Conservation (phyloP, 2,888 invertebrate genomes). For the Drosophila silvestris region DNA sequence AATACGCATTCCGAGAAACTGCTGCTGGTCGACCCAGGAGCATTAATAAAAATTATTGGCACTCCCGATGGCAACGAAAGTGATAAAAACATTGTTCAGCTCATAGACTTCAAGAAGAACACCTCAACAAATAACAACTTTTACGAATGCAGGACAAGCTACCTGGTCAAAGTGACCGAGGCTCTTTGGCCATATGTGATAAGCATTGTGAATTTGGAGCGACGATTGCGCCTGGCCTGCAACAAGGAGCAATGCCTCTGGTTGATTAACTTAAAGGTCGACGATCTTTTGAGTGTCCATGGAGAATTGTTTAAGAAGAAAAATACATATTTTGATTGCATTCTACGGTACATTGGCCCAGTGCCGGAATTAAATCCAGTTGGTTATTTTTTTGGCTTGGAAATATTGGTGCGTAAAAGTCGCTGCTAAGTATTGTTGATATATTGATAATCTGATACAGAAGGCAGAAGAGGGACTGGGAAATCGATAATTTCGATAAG, state of each 20-base stretch:
- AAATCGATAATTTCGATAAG: neutral
- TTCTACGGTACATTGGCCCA: slow-evolving; percentile 86
- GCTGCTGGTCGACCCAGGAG: slow-evolving; percentile 60
- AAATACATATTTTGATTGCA: slow-evolving; percentile 73
- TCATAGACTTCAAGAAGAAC: slow-evolving; percentile 71
- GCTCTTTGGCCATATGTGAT: slow-evolving; percentile 86
- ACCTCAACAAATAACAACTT: slow-evolving; percentile 73
- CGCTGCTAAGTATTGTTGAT: neutral
- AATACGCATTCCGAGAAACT: slow-evolving; percentile 29
- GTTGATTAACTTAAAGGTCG: slow-evolving; percentile 76
- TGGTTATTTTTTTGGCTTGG: slow-evolving; percentile 87
- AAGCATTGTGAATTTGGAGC: slow-evolving; percentile 86
- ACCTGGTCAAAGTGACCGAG: slow-evolving; percentile 69
- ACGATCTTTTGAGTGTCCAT: slow-evolving; percentile 84
- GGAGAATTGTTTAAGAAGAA: slow-evolving; percentile 82
- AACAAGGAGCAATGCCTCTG: slow-evolving; percentile 84
- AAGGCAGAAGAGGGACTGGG: neutral
- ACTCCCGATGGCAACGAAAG: slow-evolving; percentile 38
- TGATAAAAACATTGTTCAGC: slow-evolving; percentile 70
- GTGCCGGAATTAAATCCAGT: slow-evolving; percentile 86
- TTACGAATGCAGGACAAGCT: slow-evolving; percentile 72
- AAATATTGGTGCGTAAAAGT: slow-evolving; percentile 86
- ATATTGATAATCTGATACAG: neutral
- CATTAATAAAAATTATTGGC: slow-evolving; percentile 68
- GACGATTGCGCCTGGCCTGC: slow-evolving; percentile 86